phyloP scores from a whole-genome alignment of 2,888 invertebrate genomes.

The Mythimna ferrago region DNA sequence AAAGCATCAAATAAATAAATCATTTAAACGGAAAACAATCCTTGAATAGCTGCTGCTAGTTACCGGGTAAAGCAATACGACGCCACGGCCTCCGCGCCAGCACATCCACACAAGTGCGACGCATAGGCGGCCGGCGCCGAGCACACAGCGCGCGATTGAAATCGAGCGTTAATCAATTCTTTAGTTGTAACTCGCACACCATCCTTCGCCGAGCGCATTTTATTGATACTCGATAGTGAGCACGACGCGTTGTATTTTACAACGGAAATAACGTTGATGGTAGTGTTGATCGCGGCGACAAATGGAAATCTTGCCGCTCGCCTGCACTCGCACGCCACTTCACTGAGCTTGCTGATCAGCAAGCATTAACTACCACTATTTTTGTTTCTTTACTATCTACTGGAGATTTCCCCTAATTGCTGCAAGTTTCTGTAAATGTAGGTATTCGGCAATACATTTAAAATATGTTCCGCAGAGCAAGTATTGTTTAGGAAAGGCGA shows the following conservation, averaged over 20 bases:
- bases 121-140: not conserved
- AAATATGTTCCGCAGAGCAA: not conserved
- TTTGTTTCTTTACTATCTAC: not conserved
- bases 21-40: not conserved
- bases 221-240: constrained; percentile 18
- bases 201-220: constrained; percentile 3
- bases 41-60: too few relatives aligned
- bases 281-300: not conserved
- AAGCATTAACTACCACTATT: not conserved
- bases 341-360: constrained; percentile 1
- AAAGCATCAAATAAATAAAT: not conserved
- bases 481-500: too few relatives aligned
- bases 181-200: constrained; percentile 29
- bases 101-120: not conserved
- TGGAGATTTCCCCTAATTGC: not conserved
- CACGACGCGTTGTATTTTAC: not conserved
- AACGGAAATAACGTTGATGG: not conserved
- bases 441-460: not conserved
- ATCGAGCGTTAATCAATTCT: constrained; percentile 45
- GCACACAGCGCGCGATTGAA: constrained; percentile 32
- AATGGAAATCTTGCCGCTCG: not conserved
- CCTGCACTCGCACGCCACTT: not conserved
- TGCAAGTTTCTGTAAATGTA: not conserved
- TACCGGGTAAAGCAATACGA: too few relatives aligned
- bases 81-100: too few relatives aligned